A percentile compares a stretch with the other conserved stretches of the same genome.
Conservation (phyloP, 2,113 vertebrate genomes). For the Pica pica region DNA sequence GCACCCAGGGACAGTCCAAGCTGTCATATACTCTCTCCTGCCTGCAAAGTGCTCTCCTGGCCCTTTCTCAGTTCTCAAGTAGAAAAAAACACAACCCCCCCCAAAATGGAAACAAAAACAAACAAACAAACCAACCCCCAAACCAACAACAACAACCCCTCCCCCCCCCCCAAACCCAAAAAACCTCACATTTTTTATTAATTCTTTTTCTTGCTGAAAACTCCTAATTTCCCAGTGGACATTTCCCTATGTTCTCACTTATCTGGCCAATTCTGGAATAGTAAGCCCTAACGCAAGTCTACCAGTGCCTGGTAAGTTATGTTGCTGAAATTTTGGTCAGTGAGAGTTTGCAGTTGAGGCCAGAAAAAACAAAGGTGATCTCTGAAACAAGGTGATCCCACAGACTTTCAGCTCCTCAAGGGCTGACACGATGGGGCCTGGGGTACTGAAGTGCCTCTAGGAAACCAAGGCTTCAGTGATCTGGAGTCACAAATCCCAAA, state of each 20-base stretch:
- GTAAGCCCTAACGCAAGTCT: not conserved
- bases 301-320: not conserved
- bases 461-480: not conserved
- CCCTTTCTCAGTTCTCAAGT: not conserved
- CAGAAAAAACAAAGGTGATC: not conserved
- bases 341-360: not conserved
- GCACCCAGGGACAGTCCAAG: not conserved
- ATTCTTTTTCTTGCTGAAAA: not conserved
- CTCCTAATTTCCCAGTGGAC: not conserved
- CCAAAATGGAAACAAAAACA: too few species aligned
- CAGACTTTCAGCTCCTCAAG: not conserved
- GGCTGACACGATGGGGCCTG: not conserved
- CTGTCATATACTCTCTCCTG: not conserved
- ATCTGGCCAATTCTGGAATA: not conserved
- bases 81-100: not conserved
- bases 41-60: not conserved
- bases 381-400: not conserved
- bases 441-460: not conserved
- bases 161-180: too few species aligned
- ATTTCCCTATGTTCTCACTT: not conserved
- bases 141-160: too few species aligned
- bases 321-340: not conserved
- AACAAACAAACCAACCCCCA: too few species aligned
- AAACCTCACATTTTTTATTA: not conserved
- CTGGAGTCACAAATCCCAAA: not conserved